Base-by-base conservation (phyloP, 2,888 invertebrate species). In the Mesochorus sp. region DNA sequence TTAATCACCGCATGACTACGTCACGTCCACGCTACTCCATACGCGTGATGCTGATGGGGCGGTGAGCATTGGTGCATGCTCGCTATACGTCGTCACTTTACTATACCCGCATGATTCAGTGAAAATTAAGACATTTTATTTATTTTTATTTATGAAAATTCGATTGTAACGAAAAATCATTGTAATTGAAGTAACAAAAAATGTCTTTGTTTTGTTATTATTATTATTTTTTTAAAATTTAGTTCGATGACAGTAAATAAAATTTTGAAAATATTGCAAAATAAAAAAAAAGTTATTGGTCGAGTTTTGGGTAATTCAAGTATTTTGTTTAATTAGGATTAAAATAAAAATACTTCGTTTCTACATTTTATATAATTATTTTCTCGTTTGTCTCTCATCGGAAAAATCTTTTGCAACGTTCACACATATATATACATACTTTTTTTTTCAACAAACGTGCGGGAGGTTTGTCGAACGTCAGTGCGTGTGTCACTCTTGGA, bases 1-100 rank as follows among this genome's bases (percentile, higher is more conserved):
- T 71, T 76, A 76, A 76, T 71, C 71, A 71, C 66, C 71, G 42
- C 51, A 42, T 59, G 66, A 71, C 71, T 66, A 44, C 51, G 76
- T 59, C 59, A 31, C 59, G 64, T 76, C 28, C 55, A 44, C 59
- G 47, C 64, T 28, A 17, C 26, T 49, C 26, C 21, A 17, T 8
- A 12, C 8, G 3, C 26, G 14, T 26, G 53, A 42, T 28, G 14
- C 37, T 53, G 28, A 26, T n/a, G 51, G 39, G 39, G 34, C 49
- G 42, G 59, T 17, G 49, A 76, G 34, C 71, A 66, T 59, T 66
- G 71, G 71, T 71, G 51, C 51, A 66, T 70, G 70, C 59, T 44
- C 62, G 14, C n/a, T 24, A 44, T 57, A 26, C 70, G 49, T 64
- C 51, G 42, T 14, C 31, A 24, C 47, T 55, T 49, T 26, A 10